Conservation (phyloP, 2,113 vertebrate genomes). For the Calonectris borealis region DNA sequence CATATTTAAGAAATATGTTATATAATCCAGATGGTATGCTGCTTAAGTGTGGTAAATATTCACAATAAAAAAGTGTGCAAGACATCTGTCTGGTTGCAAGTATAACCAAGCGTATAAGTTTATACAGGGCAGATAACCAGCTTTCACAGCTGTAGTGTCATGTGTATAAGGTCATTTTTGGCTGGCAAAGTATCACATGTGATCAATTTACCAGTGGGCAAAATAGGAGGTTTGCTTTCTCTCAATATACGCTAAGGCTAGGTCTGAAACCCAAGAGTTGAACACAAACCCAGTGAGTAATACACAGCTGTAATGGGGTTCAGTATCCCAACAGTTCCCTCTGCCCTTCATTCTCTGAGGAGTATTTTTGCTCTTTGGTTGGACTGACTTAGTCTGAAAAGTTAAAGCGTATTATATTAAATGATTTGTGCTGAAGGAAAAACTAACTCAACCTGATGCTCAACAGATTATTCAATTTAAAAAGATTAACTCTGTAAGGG, state of each 20-base stretch:
- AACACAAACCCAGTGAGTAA: neutral
- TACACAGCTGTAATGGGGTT: neutral
- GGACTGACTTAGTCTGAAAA: neutral
- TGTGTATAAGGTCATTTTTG: neutral
- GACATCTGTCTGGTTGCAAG: conserved; percentile 22
- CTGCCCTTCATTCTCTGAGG: neutral
- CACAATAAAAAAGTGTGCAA: neutral
- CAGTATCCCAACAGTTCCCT: neutral
- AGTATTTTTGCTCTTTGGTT: neutral
- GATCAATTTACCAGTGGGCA: neutral
- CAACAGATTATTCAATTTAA: conserved; percentile 65
- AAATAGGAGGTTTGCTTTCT: neutral
- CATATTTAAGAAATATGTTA: neutral
- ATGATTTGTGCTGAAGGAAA: conserved; percentile 55
- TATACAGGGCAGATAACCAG: neutral
- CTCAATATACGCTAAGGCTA: neutral
- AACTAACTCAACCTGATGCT: conserved; percentile 64
- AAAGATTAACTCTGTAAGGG: conserved; percentile 54
- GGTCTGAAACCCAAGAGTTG: neutral
- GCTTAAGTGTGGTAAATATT: conserved; percentile 8
- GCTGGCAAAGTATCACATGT: neutral
- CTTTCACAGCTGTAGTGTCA: neutral
- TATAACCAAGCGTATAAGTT: neutral
- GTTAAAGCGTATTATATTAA: conserved; percentile 6
- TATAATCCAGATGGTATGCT: conserved; percentile 9